phyloP scores from a whole-genome alignment of 2,797 vertebrate genomes.

The Sphaeramia orbicularis region DNA sequence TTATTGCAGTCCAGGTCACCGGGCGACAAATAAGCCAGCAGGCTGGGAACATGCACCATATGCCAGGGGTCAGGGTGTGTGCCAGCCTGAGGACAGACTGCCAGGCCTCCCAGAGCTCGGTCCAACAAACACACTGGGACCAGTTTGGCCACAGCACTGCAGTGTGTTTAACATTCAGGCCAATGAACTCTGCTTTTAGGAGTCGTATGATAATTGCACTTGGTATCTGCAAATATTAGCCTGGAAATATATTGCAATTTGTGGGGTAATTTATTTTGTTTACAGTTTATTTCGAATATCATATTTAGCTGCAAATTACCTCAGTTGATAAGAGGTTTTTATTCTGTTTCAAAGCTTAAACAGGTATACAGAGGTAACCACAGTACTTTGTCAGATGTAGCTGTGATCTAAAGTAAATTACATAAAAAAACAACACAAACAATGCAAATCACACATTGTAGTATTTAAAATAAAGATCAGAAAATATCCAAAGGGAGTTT shows the following conservation, averaged over 20 bases:
- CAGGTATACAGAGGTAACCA: neutral
- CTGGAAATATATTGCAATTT: neutral
- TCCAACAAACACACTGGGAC: constrained; percentile 59
- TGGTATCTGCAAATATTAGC: neutral
- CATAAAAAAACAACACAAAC: too few species aligned
- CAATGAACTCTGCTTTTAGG: constrained; percentile 16
- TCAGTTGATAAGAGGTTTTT: neutral
- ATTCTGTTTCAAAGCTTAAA: neutral
- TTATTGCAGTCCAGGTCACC: constrained; percentile 60
- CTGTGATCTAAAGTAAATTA: too few species aligned
- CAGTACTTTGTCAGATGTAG: too few species aligned
- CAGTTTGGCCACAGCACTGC: constrained; percentile 21
- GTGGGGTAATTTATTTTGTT: neutral
- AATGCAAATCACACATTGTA: too few species aligned
- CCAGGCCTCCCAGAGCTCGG: constrained; percentile 64
- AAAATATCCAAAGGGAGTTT: too few species aligned
- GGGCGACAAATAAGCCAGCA: constrained; percentile 71
- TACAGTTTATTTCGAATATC: neutral
- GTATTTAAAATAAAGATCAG: too few species aligned
- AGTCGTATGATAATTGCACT: constrained; percentile 6
- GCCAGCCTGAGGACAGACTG: constrained; percentile 69
- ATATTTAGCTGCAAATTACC: neutral
- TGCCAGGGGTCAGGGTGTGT: constrained; percentile 76
- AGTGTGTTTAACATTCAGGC: constrained; percentile 35
- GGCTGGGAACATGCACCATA: constrained; percentile 77